phyloP scores from a whole-genome alignment of 2,113 vertebrate genomes.

The Corythoichthys haematopterus region DNA sequence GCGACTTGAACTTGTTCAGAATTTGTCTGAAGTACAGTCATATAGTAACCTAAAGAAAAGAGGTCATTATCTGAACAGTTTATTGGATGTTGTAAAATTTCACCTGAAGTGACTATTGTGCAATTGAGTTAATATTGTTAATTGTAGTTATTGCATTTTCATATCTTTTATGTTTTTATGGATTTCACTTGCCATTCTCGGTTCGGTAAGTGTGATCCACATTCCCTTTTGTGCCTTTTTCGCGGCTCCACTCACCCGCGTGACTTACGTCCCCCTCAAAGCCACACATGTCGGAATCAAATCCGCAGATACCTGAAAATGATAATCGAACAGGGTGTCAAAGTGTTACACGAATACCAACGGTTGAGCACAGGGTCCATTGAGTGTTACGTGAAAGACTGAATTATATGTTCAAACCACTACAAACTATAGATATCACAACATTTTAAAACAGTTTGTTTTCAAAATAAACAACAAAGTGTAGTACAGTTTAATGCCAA shows the following conservation, averaged over 20 bases:
- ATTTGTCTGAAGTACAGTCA: conserved; percentile 41
- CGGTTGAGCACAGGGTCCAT: no score
- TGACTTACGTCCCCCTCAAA: conserved; percentile 52
- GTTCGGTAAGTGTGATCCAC: conserved; percentile 69
- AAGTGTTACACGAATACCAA: no score
- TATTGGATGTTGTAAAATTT: not conserved
- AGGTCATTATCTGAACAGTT: not conserved
- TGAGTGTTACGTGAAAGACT: no score
- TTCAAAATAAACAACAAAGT: no score
- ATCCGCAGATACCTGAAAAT: conserved; percentile 61
- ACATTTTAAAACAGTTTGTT: no score
- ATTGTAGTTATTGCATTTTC: not conserved
- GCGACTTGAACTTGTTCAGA: conserved; percentile 22
- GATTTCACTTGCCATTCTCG: conserved; percentile 55
- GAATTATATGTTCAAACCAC: no score
- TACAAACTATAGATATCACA: no score
- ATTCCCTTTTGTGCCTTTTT: conserved; percentile 41
- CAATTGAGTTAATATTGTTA: not conserved
- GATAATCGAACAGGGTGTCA: not conserved
- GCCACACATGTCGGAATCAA: conserved; percentile 61
- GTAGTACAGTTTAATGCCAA: no score
- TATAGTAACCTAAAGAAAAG: conserved; percentile 58
- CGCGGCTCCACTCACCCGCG: conserved; percentile 46
- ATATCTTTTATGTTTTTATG: not conserved
- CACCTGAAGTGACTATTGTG: not conserved